Base-by-base conservation (phyloP, 2,888 invertebrate genomes). In the Apodemia hepburni region DNA sequence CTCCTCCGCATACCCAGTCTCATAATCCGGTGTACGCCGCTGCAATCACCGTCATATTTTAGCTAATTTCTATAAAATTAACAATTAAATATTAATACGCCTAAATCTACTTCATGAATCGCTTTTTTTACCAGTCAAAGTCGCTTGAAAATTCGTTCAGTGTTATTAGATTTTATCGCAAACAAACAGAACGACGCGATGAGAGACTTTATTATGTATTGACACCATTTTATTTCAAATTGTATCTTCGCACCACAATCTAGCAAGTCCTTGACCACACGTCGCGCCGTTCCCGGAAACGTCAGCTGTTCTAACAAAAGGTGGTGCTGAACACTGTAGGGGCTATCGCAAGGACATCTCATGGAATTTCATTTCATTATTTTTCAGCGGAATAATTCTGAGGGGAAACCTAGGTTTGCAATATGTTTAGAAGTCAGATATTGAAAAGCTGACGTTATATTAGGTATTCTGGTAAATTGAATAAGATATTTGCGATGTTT, bases 261-360 rank as follows among this genome's bases (percentile, higher is more conserved):
- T 51, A 51, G 51, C 22, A 12, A 22, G 22, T 12, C 45, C 51
- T 51, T 51, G 51, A 22, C 22, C 22, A 51, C 22, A 51, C 51
- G 12, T 15, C 59, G 64, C 51, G 12, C 1, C 59, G 64, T 66
- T 68, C 66, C 73, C 68, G 70, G 72, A 72, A 72, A 68, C 64
- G 62, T 65, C 69, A 73, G 71, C 69, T 69, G 71, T 60, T 63
- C 65, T 63, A 65, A 70, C 68, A 68, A 70, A 69, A 65, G 69
- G 67, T 68, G 66, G 66, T 11, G 27, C 18, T 49, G 49, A 51
- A 51, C 22, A 51, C 22, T 12, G 51, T 9, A 15, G 22, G 51
- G 51, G 27, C 27, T 51, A 22, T 51, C 51, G 12, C 51, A 51
- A 51, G 51, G 51, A 51, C 51, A 51, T 51, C 51, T 51, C 27